Conservation (phyloP, 1,140 invertebrate species). For the Scaptomyza hsui region DNA sequence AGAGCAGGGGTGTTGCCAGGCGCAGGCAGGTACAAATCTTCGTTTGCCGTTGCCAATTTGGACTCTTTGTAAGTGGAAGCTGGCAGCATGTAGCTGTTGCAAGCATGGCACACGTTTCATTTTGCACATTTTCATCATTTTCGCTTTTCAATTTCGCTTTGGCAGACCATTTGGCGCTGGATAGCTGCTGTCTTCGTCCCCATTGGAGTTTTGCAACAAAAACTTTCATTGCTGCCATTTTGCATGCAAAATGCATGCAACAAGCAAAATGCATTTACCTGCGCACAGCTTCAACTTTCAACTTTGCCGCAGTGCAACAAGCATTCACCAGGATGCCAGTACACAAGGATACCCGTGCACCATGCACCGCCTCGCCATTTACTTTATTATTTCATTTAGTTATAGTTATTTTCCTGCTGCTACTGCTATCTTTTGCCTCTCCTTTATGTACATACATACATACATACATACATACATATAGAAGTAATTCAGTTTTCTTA, state of each 20-base stretch:
- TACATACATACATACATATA: slow-evolving; percentile 23
- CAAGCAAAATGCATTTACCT: slow-evolving; percentile 80
- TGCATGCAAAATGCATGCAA: slow-evolving; percentile 72
- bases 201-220: slow-evolving; percentile 50
- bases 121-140: slow-evolving; percentile 72
- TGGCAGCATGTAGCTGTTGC: slow-evolving; percentile 36
- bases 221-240: slow-evolving; percentile 68
- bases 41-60: slow-evolving; percentile 57
- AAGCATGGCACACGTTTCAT: slow-evolving; percentile 62
- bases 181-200: slow-evolving; percentile 25
- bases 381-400: slow-evolving; percentile 80
- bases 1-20: not conserved
- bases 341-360: slow-evolving; percentile 6
- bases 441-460: not conserved
- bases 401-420: slow-evolving; percentile 44
- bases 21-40: not conserved
- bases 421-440: slow-evolving; percentile 15
- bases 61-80: slow-evolving; percentile 60
- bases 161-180: slow-evolving; percentile 53
- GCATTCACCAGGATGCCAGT: slow-evolving; percentile 19
- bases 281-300: slow-evolving; percentile 39
- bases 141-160: slow-evolving; percentile 76
- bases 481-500: slow-evolving; percentile 76
- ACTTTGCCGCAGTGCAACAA: slow-evolving; percentile 27
- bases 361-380: slow-evolving; percentile 37